Evolutionary conservation across 2,888 invertebrate species (phyloP), one percentile per base, ranked within the genome.

Genomic region (Pterobdella sp.): DNA sequence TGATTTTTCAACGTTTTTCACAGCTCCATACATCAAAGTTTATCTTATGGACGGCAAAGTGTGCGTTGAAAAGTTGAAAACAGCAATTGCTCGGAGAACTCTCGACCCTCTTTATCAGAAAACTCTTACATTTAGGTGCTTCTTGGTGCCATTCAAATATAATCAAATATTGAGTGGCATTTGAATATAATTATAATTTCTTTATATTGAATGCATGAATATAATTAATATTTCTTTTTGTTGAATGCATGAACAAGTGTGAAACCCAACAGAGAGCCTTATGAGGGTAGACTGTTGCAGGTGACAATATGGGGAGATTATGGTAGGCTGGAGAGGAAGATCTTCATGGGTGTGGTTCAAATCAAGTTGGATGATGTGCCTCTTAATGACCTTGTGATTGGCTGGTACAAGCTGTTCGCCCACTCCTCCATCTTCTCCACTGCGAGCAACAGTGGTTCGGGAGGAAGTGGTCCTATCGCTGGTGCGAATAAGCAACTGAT

Each of bases 301-400:
- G 93, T 99, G 78, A 97, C 95, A 73, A 96, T 99, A 73, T 97
- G 97, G 94, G 98, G 98, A 80, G 98, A 98, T 86, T 97, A 97
- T 85, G 96, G 97, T 77, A 90, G 96, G 78, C 92, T 98, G 84
- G 98, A 99, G 85, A 92, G 93, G 86, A 98, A 98, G 88, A 92
- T 94, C 82, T 98, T 99, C 87, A 97, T 99, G 97, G 98, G 98
- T 78, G 94, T 98, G 81, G 94, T 95, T 82, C 97, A 98, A 87
- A 96, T 99, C 84, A 91, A 94, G 89, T 88, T 99, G 84, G 96
- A 97, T 86, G 94, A 97, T 86, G 88, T 99, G 81, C 92, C 97
- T 87, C 89, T 97, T 81, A 91, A 92, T 84, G 93, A 94, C 87
- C 93, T 95, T 85, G 94, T 95, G 85, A 94, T 96, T 86, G 96